A percentile compares a stretch with the other conserved stretches of the same genome.
Evolutionary conservation across 2,888 invertebrate species (phyloP).

Genomic region (Zygogramma bicolorata): DNA sequence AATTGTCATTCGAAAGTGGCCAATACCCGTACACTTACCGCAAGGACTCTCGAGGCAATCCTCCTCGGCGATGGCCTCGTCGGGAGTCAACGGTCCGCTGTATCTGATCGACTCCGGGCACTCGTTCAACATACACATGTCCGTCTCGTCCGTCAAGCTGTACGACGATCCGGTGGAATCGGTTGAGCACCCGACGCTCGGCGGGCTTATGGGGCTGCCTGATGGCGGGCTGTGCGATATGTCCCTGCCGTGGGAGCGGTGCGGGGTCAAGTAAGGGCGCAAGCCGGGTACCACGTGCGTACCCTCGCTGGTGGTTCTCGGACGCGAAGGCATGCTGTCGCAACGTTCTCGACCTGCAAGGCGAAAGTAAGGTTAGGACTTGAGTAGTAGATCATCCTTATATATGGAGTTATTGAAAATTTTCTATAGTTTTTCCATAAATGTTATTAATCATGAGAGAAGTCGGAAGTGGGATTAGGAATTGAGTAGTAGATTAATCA

Average conservation of each 20-base stretch:
- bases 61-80: slow-evolving; percentile 77
- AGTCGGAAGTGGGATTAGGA: too few relatives aligned
- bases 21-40: too few relatives aligned
- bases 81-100: slow-evolving; percentile 71
- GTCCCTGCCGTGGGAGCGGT: slow-evolving; percentile 65
- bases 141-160: slow-evolving; percentile 74
- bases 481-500: too few relatives aligned
- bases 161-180: slow-evolving; percentile 79
- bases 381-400: not conserved
- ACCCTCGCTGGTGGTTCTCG: slow-evolving; percentile 76
- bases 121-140: slow-evolving; percentile 56
- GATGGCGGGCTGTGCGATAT: slow-evolving; percentile 66
- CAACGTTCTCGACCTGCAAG: slow-evolving; percentile 75
- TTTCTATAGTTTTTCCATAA: too few relatives aligned
- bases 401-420: too few relatives aligned
- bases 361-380: slow-evolving; percentile 27
- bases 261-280: slow-evolving; percentile 51
- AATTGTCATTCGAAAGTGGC: too few relatives aligned
- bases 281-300: slow-evolving; percentile 60
- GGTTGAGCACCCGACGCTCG: slow-evolving; percentile 71
- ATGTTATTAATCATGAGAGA: too few relatives aligned
- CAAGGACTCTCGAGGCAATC: slow-evolving; percentile 66
- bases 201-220: slow-evolving; percentile 73
- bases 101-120: slow-evolving; percentile 55
- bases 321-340: slow-evolving; percentile 85